Evolutionary conservation across 1,140 invertebrate species (phyloP), one percentile per base, ranked within the genome.

Genomic region (Scaptomyza montana): DNA sequence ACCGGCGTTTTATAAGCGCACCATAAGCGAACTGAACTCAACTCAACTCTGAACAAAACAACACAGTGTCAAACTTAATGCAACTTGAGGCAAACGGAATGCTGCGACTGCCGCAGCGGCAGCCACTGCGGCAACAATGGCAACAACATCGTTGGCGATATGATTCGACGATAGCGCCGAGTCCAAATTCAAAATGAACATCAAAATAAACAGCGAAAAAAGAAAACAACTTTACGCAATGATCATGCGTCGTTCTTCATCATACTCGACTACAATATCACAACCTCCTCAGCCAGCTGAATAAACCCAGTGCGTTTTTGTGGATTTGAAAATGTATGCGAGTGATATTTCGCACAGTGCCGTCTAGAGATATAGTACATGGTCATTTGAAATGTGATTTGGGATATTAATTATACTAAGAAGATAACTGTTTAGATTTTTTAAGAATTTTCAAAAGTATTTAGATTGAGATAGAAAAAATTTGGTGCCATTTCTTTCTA

Each of bases 1-100:
- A 79, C 82, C 82, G 82, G 82, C 82, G 82, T 87, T 87, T 87
- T 87, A 79, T 87, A 81, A 78, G 79, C 79, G 79, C 79, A 82
- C 79, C 70, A 78, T 82, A 69, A 78, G 63, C 84, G 72, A 87
- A 87, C 82, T 87, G 71, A 85, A 84, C 66, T 46, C 60, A 61
- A 74, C 80, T 39, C 76, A 84, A 80, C 76, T 64, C 66, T 25
- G 21, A 85, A 84, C 67, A 33, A 66, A 61, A 74, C 80, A 75
- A 72, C 71, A 54, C 67, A 61, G 63, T 59, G 78, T 50, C 55
- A 30, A 73, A 66, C 71, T 67, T 10, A 69, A 75, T 47, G 33
- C 68, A 57, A 66, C 45, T 66, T 33, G 47, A 57, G 61, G 68
- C 53, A 65, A 12, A 56, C 53, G 8, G 54, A 9, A 53, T 19